These are phyloP conservation scores for Quiscalus mexicanus DNA, from an alignment of 2,113 vertebrate species.

Conservation along the genomic window DNA sequence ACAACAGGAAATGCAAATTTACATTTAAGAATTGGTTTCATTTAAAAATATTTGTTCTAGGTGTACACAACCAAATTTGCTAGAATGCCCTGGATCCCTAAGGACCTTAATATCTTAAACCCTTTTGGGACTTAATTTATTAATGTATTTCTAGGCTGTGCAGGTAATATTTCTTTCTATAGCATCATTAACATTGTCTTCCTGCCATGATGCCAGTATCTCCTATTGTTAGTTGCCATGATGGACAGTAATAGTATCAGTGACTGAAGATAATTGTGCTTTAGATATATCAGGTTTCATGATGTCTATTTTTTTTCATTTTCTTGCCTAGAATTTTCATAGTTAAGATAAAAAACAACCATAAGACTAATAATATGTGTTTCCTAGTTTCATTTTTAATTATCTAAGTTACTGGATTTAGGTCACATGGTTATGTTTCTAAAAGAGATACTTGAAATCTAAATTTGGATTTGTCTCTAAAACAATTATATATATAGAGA, in stretches of 20 bases:
- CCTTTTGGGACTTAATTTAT: background rate
- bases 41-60: background rate
- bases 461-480: background rate
- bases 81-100: background rate
- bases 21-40: background rate
- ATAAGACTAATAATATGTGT: background rate
- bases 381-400: background rate
- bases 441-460: background rate
- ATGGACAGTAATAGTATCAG: background rate
- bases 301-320: background rate
- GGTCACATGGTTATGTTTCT: background rate
- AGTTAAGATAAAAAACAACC: background rate
- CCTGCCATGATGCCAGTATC: background rate
- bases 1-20: background rate
- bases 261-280: background rate
- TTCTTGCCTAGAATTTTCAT: background rate
- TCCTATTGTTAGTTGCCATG: background rate
- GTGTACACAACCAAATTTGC: background rate
- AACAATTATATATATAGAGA: background rate
- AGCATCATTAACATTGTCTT: background rate
- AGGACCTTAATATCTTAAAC: background rate
- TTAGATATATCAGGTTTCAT: background rate
- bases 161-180: constrained; percentile 11
- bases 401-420: background rate
- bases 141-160: background rate